Evolutionary conservation across 2,888 invertebrate species (phyloP).

Genomic region (Cosmia pyralina): DNA sequence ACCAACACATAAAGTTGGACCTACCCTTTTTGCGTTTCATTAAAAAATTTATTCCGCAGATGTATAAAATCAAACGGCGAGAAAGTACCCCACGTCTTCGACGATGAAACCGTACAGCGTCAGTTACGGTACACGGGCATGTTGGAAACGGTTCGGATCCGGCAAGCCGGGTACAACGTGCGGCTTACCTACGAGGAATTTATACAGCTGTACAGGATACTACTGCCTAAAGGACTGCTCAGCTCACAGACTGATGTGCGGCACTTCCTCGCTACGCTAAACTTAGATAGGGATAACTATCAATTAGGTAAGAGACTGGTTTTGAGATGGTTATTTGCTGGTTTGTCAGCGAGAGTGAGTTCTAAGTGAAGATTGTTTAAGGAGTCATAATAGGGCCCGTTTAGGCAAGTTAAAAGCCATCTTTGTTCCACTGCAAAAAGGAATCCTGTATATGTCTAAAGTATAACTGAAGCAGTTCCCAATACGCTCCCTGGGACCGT

Average conservation of each 20-base stretch:
- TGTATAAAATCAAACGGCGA: conserved; percentile 99
- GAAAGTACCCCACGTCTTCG: conserved; percentile 97
- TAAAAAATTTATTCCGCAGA: conserved; percentile 82
- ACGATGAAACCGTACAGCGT: conserved; percentile 97
- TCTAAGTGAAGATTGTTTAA: background rate
- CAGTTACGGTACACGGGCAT: conserved; percentile 98
- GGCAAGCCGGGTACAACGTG: conserved; percentile 98
- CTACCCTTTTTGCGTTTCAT: background rate
- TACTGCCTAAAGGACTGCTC: conserved; percentile 95
- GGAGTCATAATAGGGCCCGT: background rate
- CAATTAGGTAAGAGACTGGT: conserved; percentile 92
- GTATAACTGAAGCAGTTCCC: background rate
- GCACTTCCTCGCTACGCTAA: conserved; percentile 95
- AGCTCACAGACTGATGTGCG: conserved; percentile 96
- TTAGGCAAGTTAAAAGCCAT: no score
- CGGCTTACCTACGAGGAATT: conserved; percentile 98
- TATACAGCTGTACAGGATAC: conserved; percentile 96
- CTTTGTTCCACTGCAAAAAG: background rate
- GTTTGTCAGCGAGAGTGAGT: background rate
- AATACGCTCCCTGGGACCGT: no score
- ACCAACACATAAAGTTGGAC: background rate
- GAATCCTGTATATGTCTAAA: background rate
- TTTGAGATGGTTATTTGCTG: background rate
- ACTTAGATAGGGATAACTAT: conserved; percentile 96
- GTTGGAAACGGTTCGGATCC: conserved; percentile 98